phyloP scores from a whole-genome alignment of 2,888 invertebrate genomes.

The Dryocosmus kuriphilus region DNA sequence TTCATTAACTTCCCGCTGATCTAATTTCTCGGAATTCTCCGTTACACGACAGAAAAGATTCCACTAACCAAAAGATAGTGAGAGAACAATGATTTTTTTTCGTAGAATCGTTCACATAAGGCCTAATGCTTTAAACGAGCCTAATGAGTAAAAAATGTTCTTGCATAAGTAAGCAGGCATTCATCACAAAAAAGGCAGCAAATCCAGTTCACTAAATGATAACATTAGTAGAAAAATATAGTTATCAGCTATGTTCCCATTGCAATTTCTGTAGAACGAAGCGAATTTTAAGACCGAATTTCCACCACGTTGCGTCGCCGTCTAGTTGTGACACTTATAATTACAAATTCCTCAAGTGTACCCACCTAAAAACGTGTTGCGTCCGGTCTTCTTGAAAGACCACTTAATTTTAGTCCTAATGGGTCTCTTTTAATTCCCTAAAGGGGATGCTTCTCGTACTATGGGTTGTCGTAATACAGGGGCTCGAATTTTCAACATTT shows the following conservation, averaged over 20 bases:
- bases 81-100: background rate
- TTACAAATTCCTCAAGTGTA: no score
- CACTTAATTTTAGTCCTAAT: no score
- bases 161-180: background rate
- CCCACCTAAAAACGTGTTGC: no score
- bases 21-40: background rate
- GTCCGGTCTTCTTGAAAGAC: no score
- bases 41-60: background rate
- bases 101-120: background rate
- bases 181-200: background rate
- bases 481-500: no score
- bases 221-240: background rate
- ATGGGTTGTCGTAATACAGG: no score
- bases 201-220: background rate
- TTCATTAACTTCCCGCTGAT: slow-evolving; percentile 1
- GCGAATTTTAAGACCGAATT: no score
- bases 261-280: no score
- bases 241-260: background rate
- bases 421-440: no score
- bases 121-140: background rate
- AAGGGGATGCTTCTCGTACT: no score
- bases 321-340: no score
- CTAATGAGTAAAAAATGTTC: background rate
- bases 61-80: background rate
- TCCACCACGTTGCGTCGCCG: no score